Percentiles rank a stretch among this genome's conserved stretches.
Evolutionary conservation across 2,888 invertebrate genomes (phyloP).

Genomic region (Amphipoea lucens): DNA sequence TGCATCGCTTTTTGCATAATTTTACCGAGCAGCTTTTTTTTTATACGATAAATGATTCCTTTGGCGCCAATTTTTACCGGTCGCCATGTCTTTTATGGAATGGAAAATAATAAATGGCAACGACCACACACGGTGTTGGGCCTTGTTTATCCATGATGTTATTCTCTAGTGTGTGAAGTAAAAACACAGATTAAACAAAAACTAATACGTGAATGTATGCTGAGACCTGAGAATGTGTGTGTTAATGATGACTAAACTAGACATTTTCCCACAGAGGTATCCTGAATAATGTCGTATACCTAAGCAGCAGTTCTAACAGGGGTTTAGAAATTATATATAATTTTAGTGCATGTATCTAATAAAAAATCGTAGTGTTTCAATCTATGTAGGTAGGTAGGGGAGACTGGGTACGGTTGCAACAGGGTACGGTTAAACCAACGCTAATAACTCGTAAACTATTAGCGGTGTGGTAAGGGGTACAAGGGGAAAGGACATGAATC

Average conservation of each 20-base stretch:
- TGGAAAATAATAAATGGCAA: slow-evolving; percentile 22
- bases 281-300: not conserved
- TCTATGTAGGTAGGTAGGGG: too few relatives aligned
- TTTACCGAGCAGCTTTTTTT: slow-evolving; percentile 3
- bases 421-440: too few relatives aligned
- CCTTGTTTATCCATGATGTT: slow-evolving; percentile 9
- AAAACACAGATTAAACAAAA: slow-evolving; percentile 21
- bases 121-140: slow-evolving; percentile 27
- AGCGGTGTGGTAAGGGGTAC: too few relatives aligned
- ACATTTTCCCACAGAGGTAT: slow-evolving; percentile 13
- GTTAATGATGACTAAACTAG: slow-evolving; percentile 24
- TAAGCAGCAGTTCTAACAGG: not conserved
- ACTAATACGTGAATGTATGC: not conserved
- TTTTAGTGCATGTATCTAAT: not conserved
- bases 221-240: not conserved
- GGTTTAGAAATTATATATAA: not conserved
- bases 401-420: too few relatives aligned
- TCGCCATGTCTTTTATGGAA: not conserved
- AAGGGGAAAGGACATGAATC: too few relatives aligned
- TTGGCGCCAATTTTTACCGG: slow-evolving; percentile 12
- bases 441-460: too few relatives aligned
- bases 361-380: not conserved
- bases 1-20: slow-evolving; percentile 16
- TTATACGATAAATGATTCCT: not conserved
- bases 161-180: slow-evolving; percentile 18